Conservation (phyloP, 2,797 vertebrate genomes). For the Diplodus puntazzo region DNA sequence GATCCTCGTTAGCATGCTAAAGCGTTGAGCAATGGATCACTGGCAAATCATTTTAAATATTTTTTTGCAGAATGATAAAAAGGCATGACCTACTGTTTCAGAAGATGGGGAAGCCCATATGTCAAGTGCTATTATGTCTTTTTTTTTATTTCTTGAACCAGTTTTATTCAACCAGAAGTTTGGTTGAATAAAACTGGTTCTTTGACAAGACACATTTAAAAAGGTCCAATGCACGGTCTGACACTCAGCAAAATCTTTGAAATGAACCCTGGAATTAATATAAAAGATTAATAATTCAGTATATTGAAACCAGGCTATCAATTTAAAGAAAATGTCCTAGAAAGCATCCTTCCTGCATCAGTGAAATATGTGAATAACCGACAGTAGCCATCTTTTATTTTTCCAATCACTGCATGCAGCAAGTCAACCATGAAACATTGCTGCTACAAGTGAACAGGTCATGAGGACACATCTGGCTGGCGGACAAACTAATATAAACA, state of each 20-base stretch:
- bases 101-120: not conserved
- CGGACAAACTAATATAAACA: slow-evolving; percentile 55
- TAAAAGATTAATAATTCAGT: not conserved
- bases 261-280: not conserved
- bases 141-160: not conserved
- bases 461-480: slow-evolving; percentile 64
- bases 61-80: slow-evolving; percentile 17
- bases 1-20: slow-evolving; percentile 30
- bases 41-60: slow-evolving; percentile 18
- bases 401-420: slow-evolving; percentile 19
- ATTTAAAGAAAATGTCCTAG: not conserved
- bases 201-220: not conserved
- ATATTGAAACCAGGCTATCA: not conserved
- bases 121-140: not conserved
- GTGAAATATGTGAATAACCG: slow-evolving; percentile 17
- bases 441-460: slow-evolving; percentile 36
- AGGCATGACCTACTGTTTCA: not conserved
- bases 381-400: slow-evolving; percentile 8
- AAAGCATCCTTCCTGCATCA: not conserved
- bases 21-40: slow-evolving; percentile 6
- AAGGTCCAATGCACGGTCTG: not conserved
- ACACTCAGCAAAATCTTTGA: not conserved
- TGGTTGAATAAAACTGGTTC: not conserved
- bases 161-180: too few relatives aligned
- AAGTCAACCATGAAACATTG: slow-evolving; percentile 40